Evolutionary conservation across 2,113 vertebrate genomes (phyloP).

Genomic region (Rhodinocichla rosea): DNA sequence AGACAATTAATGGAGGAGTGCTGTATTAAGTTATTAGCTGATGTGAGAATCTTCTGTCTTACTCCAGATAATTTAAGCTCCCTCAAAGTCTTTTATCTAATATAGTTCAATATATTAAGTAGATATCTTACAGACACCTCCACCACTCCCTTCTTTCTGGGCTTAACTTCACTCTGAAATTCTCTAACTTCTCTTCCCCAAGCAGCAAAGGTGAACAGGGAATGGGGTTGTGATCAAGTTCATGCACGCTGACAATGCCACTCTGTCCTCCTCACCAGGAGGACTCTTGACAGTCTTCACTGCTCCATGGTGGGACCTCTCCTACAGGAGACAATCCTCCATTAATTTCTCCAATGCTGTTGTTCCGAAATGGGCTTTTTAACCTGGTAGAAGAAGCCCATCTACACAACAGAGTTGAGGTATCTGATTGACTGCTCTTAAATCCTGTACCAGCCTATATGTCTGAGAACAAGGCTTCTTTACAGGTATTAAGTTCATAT

Average conservation of each 20-base stretch:
- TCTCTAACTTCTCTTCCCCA: not conserved
- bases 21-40: not conserved
- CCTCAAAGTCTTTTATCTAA: not conserved
- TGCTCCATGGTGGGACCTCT: not conserved
- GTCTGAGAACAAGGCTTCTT: not conserved
- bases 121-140: not conserved
- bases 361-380: accelerated
- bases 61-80: not conserved
- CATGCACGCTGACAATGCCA: not conserved
- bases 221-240: not conserved
- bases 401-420: not conserved
- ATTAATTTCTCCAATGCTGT: not conserved
- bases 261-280: not conserved
- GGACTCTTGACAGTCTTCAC: not conserved
- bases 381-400: not conserved
- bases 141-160: not conserved
- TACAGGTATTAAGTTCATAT: not conserved
- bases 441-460: not conserved
- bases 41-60: not conserved
- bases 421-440: not conserved
- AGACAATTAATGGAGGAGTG: not conserved
- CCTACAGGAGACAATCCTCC: not conserved
- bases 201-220: not conserved
- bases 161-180: not conserved
- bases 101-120: not conserved